Evolutionary conservation across 2,888 invertebrate genomes (phyloP), one percentile per base, ranked within the genome.

Genomic region (Drosophila fungiperda): DNA sequence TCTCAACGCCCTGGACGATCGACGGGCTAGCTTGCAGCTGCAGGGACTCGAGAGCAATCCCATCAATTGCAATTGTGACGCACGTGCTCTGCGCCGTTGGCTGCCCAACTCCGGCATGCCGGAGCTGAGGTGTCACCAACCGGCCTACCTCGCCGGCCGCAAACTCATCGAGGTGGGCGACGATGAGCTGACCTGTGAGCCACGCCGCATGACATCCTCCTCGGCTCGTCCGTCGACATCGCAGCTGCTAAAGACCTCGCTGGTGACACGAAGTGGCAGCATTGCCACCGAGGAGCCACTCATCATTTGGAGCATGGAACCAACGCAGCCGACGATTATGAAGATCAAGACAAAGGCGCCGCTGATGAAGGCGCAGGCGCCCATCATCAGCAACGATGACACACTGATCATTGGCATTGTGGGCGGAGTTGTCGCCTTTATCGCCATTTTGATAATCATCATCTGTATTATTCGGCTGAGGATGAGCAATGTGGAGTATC

Each of bases 361-460:
- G 29, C 95, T 94, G 54, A 94, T 95, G 61, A 96, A 95, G 92
- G 94, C 94, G 49, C 94, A 95, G 92, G 94, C 94, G 52, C 94
- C 94, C 17, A 94, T 95, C 0, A 94, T 97, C 15, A 96, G 95
- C 64, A 98, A 97, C 87, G 98, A 98, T 86, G 98, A 98, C 83
- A 98, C 97, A 6, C 94, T 98, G n/a, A 98, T 98, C 60, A 98
- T 98, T 70, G 97, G 97, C n/a, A 98, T 98, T 79, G 98, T 98
- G 0, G 98, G 98, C 0, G 98, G 98, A 2, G 98, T 98, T 1
- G 97, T 98, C 1, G 97, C 97, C 1, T 97, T 98, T 91, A 97
- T 98, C 78, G 97, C 97, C 15, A 96, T 98, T 76, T 94, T 98
- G 62, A 96, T 98, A 40, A 96, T 98, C 35, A 96, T 96, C n/a